Evolutionary conservation across 2,888 invertebrate species (phyloP), one percentile per base, ranked within the genome.

Genomic region (Chrysolina haemoptera): DNA sequence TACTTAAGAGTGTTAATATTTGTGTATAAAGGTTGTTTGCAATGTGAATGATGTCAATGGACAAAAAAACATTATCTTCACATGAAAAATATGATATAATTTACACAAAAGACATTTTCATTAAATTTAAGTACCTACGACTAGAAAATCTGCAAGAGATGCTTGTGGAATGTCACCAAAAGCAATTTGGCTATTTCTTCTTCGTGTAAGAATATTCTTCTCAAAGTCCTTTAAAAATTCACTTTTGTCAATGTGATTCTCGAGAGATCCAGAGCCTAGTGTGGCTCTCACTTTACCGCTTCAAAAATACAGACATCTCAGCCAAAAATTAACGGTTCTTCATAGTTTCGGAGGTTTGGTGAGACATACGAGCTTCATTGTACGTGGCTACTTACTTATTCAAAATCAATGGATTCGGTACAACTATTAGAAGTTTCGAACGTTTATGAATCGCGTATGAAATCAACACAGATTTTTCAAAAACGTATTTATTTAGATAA

Each of bases 91-190:
- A 59, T 27, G 27, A 14, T 35, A 59, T 59, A 10, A 59, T 59
- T 67, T 35, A 53, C 11, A 67, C 35, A 67, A 22, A 41, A 27
- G 27, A 48, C 9, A 27, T 66, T 67, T 53, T 40, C 53, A 53
- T 63, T 63, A 63, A 43, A 63, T 65, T 65, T 69, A 73, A 68
- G 69, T 73, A 73, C 67, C 67, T 71, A 71, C 59, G 68, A 73
- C 68, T 73, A 73, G 68, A 48, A 73, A 69, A 73, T 62, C 62
- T 69, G 69, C 66, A 65, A 65, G 48, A 55, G 35, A 71, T 53
- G 53, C 64, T 72, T 14, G 40, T 22, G 18, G 27, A 43, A 48
- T 46, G 41, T 55, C 48, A 53, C 67, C 35, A 35, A 46, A 14
- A 67, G 67, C 67, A 67, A 65, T 67, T 50, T 53, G 35, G 67